Percentiles rank a stretch among this genome's conserved stretches.
phyloP scores from a whole-genome alignment of 1,140 invertebrate species.

The Drosophila elegans region DNA sequence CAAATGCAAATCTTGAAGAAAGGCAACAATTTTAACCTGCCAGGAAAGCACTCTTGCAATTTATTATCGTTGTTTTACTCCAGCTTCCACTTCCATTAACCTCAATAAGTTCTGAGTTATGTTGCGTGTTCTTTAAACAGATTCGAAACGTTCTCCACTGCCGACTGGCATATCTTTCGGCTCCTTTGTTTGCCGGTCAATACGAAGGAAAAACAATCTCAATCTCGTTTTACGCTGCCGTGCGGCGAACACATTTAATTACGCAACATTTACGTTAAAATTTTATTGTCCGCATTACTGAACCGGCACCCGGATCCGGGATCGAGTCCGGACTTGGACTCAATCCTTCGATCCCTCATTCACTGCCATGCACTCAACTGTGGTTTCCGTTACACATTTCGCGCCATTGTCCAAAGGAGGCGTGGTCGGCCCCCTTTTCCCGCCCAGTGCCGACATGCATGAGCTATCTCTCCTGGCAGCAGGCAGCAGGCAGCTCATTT shows the following conservation, averaged over 20 bases:
- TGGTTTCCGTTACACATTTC: slow-evolving; percentile 78
- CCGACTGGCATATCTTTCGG: neutral
- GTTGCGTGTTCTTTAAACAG: slow-evolving; percentile 21
- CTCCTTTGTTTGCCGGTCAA: slow-evolving; percentile 27
- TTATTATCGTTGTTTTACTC: slow-evolving; percentile 1
- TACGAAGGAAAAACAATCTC: slow-evolving; percentile 45
- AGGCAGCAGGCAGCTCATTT: slow-evolving; percentile 32
- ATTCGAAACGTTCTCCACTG: slow-evolving; percentile 12
- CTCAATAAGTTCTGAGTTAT: slow-evolving; percentile 31
- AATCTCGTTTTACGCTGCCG: slow-evolving; percentile 56
- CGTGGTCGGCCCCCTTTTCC: slow-evolving; percentile 19
- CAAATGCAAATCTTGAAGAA: neutral
- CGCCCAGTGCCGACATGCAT: slow-evolving; percentile 35
- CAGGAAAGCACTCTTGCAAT: slow-evolving; percentile 4
- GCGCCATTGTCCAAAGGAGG: slow-evolving; percentile 54
- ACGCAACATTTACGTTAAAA: slow-evolving; percentile 76
- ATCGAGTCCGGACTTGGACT: slow-evolving; percentile 39
- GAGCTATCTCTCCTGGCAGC: slow-evolving; percentile 37
- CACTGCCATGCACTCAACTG: slow-evolving; percentile 56
- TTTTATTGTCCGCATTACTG: slow-evolving; percentile 74
- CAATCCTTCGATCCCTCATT: slow-evolving; percentile 42
- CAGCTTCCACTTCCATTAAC: slow-evolving; percentile 23
- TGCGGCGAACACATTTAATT: slow-evolving; percentile 63
- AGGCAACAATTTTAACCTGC: neutral
- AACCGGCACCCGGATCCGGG: slow-evolving; percentile 40